phyloP scores from a whole-genome alignment of 2,113 vertebrate species.

The Cranoglanis bouderius region DNA sequence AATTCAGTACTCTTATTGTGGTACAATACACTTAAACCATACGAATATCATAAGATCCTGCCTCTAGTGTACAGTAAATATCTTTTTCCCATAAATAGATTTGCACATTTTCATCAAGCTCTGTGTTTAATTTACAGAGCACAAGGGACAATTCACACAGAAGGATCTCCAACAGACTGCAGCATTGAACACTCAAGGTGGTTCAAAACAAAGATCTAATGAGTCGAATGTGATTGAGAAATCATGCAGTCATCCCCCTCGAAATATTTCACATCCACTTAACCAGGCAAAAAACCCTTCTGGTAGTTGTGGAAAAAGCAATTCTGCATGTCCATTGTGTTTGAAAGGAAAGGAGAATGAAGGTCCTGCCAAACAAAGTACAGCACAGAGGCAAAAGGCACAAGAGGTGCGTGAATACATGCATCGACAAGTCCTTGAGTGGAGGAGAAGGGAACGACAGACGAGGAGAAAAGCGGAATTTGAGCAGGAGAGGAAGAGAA shows the following conservation, averaged over 20 bases:
- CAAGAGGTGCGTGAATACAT: slow-evolving; percentile 38
- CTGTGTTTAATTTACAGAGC: slow-evolving; percentile 27
- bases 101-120: neutral
- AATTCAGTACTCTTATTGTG: neutral
- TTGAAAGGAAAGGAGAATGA: slow-evolving; percentile 14
- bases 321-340: neutral
- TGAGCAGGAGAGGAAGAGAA: slow-evolving; percentile 45
- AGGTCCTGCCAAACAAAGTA: neutral
- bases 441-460: slow-evolving; percentile 11
- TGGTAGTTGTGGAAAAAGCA: neutral
- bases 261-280: neutral
- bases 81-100: neutral
- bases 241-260: neutral
- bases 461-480: slow-evolving; percentile 12
- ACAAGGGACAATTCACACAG: neutral
- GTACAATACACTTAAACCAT: slow-evolving; percentile 7
- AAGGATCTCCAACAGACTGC: neutral
- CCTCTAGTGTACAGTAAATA: neutral
- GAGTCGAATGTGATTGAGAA: slow-evolving; percentile 7
- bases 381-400: neutral
- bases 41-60: neutral
- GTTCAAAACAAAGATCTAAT: neutral
- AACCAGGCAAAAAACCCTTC: neutral
- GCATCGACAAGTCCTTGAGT: slow-evolving; percentile 3
- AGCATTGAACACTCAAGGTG: neutral